Conservation (phyloP, 2,888 invertebrate species). For the Plutella xylostella region DNA sequence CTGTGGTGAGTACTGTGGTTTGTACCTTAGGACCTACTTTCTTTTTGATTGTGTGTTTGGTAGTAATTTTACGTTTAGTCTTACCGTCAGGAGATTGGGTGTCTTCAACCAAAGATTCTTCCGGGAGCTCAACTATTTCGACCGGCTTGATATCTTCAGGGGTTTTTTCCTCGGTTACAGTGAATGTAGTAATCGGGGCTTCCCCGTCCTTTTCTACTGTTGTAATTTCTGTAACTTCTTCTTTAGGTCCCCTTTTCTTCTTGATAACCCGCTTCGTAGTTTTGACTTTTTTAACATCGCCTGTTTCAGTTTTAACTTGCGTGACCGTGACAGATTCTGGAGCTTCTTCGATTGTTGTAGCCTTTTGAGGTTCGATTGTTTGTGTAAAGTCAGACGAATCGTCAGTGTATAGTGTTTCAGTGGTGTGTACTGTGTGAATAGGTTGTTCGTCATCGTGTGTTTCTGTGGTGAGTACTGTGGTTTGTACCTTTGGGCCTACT, state of each 20-base stretch:
- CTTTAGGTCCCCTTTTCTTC: slow-evolving; percentile 24
- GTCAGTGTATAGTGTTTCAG: slow-evolving; percentile 9
- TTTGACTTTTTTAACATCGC: slow-evolving; percentile 18
- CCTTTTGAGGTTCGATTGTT: slow-evolving; percentile 21
- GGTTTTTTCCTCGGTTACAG: slow-evolving; percentile 32
- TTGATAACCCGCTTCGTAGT: slow-evolving; percentile 39
- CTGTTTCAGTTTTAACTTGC: slow-evolving; percentile 30
- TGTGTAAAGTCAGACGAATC: slow-evolving; percentile 12
- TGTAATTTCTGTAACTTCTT: slow-evolving; percentile 27
- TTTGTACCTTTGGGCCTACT: slow-evolving; percentile 29
- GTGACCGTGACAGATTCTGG: slow-evolving; percentile 44
- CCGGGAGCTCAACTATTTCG: slow-evolving; percentile 31
- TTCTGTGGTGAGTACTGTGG: slow-evolving; percentile 32
- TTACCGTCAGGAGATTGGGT: slow-evolving; percentile 21
- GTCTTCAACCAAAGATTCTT: slow-evolving; percentile 28
- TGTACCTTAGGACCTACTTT: slow-evolving; percentile 33
- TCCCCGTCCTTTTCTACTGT: slow-evolving; percentile 33
- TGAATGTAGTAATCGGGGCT: slow-evolving; percentile 32
- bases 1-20: slow-evolving; percentile 30
- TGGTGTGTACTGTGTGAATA: slow-evolving; percentile 19
- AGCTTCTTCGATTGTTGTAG: slow-evolving; percentile 14
- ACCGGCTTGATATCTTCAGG: slow-evolving; percentile 24
- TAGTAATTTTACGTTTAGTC: slow-evolving; percentile 21
- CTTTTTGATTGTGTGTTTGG: slow-evolving; percentile 29
- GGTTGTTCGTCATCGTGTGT: slow-evolving; percentile 24